Evolutionary conservation across 2,888 invertebrate species (phyloP).

Genomic region (Altica lythri): DNA sequence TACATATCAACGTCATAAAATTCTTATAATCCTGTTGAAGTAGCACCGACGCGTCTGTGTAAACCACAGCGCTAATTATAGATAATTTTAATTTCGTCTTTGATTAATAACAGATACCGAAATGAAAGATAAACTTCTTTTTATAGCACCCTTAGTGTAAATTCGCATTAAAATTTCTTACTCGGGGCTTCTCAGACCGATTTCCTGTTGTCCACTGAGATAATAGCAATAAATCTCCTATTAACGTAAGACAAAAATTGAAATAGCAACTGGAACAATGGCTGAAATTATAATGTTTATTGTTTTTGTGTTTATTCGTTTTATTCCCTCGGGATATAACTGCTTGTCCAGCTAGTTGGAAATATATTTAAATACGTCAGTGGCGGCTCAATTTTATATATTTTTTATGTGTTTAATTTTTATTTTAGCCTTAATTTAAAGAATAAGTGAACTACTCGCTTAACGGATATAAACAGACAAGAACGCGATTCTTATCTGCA

Average conservation of each 20-base stretch:
- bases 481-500: too few species aligned
- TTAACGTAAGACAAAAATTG: constrained; percentile 29
- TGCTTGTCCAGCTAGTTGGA: constrained; percentile 14
- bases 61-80: too few species aligned
- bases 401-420: too few species aligned
- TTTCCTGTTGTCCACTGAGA: constrained; percentile 35
- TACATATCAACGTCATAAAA: too few species aligned
- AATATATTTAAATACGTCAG: constrained; percentile 11
- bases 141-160: constrained; percentile 25
- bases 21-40: too few species aligned
- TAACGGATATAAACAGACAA: too few species aligned
- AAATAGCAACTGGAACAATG: constrained; percentile 34
- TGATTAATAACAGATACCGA: constrained; percentile 23
- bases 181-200: constrained; percentile 32
- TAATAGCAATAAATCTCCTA: constrained; percentile 33
- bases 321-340: constrained; percentile 27
- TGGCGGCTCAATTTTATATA: too few species aligned
- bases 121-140: constrained; percentile 28
- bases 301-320: constrained; percentile 32
- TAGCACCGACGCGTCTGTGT: too few species aligned
- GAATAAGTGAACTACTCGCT: too few species aligned
- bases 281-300: constrained; percentile 30
- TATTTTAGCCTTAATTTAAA: not conserved
- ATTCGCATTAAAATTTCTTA: constrained; percentile 33
- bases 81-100: constrained; percentile 14